A percentile compares a stretch with the other conserved stretches of the same genome.
These are phyloP conservation scores for Magallana gigas DNA, from an alignment of 1,140 invertebrate genomes.

Conservation along the genomic window DNA sequence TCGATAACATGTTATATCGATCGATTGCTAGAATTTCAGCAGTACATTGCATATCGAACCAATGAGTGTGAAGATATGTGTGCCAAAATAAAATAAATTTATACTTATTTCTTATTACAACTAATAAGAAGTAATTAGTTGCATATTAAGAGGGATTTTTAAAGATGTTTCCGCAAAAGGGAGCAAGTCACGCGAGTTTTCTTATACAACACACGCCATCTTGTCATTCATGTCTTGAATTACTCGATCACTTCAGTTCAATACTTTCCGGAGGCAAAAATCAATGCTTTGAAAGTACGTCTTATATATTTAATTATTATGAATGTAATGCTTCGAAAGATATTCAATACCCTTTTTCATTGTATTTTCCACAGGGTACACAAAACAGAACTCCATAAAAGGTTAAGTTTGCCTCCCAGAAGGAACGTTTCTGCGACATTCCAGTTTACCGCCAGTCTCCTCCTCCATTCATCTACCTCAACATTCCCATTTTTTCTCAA, in stretches of 20 bases:
- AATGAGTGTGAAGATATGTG: background rate
- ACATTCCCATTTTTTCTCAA: background rate
- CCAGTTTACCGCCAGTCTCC: background rate
- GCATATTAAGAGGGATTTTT: constrained; percentile 2
- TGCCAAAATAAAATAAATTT: constrained; percentile 8
- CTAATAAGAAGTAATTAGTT: constrained; percentile 25
- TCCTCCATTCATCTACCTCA: constrained; percentile 19
- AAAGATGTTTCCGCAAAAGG: background rate
- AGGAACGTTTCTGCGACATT: constrained; percentile 11
- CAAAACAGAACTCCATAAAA: background rate
- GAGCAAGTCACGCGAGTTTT: background rate
- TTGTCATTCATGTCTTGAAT: background rate
- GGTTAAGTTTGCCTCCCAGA: background rate
- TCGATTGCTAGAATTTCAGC: background rate
- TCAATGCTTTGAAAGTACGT: constrained; percentile 21
- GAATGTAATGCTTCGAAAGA: background rate
- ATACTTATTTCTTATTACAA: background rate
- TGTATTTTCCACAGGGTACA: constrained; percentile 20
- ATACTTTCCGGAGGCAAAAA: constrained; percentile 9
- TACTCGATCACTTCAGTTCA: constrained; percentile 22
- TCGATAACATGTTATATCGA: constrained; percentile 5
- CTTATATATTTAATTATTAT: constrained; percentile 7
- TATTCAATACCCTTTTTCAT: background rate
- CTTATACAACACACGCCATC: background rate
- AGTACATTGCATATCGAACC: no score